These are phyloP conservation scores for Phymorhynchus buccinoides DNA, from an alignment of 1,140 invertebrate genomes.

Conservation along the genomic window DNA sequence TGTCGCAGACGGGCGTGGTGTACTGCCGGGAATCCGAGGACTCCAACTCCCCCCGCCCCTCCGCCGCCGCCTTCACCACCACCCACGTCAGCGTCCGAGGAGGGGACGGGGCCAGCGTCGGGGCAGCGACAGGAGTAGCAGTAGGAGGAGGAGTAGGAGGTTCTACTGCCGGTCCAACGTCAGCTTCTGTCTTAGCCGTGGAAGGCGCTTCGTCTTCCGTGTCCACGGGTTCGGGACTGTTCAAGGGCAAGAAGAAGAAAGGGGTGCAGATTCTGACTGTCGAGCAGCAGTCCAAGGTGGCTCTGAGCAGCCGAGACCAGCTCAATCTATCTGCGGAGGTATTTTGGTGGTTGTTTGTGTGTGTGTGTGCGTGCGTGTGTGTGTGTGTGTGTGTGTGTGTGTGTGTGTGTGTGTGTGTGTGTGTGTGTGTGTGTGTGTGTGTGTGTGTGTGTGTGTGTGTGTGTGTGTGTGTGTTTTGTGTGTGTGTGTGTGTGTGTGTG, in stretches of 20 bases:
- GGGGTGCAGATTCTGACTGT: not conserved
- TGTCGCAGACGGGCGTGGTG: constrained; percentile 69
- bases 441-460: not conserved
- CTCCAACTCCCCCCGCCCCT: constrained; percentile 62
- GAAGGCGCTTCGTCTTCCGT: constrained; percentile 16
- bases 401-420: constrained; percentile 8
- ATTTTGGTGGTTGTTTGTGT: not conserved
- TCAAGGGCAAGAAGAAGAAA: constrained; percentile 23
- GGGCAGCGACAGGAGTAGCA: too few species aligned
- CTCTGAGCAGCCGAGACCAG: not conserved
- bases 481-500: not conserved
- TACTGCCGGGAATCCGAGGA: constrained; percentile 70
- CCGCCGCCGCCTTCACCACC: constrained; percentile 48
- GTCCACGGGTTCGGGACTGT: not conserved
- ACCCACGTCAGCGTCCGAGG: constrained; percentile 50
- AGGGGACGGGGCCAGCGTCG: constrained; percentile 22
- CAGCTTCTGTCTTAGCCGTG: too few species aligned
- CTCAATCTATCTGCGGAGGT: not conserved
- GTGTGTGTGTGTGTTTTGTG: not conserved
- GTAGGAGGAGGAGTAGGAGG: too few species aligned
- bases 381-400: not conserved
- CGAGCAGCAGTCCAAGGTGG: not conserved
- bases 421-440: too few species aligned
- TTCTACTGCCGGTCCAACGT: too few species aligned
- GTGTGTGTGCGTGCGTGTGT: not conserved